A percentile compares a stretch with the other conserved stretches of the same genome.
Evolutionary conservation across 2,888 invertebrate species (phyloP).

Genomic region (Pyrgus malvae): DNA sequence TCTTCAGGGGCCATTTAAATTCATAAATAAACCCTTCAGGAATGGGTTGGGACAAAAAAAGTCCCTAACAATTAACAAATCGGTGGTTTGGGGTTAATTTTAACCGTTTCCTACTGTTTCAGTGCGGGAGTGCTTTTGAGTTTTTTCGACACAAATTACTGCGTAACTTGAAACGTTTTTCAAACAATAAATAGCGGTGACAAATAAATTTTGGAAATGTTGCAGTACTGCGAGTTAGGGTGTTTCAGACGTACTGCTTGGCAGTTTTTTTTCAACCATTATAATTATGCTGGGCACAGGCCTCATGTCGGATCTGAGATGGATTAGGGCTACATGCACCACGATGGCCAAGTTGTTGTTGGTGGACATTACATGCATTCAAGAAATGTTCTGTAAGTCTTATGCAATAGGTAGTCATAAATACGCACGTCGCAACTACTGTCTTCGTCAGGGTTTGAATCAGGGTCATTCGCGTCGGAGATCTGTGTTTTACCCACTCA

Average conservation of each 20-base stretch:
- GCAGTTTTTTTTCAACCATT: too few species aligned
- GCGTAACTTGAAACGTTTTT: constrained; percentile 62
- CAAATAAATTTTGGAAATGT: constrained; percentile 45
- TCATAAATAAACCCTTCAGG: constrained; percentile 71
- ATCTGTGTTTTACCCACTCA: too few species aligned
- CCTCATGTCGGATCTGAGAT: too few species aligned
- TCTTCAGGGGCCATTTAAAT: constrained; percentile 71
- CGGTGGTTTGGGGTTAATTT: constrained; percentile 72
- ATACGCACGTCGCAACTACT: too few species aligned
- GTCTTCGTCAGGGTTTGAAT: too few species aligned
- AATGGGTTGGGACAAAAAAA: constrained; percentile 61
- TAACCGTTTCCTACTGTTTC: constrained; percentile 62
- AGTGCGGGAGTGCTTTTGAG: constrained; percentile 38
- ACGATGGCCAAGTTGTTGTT: too few species aligned
- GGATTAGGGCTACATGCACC: too few species aligned
- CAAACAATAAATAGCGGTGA: constrained; percentile 69
- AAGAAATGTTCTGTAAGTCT: too few species aligned
- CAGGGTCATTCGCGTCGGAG: too few species aligned
- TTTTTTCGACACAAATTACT: constrained; percentile 49
- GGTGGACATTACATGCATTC: too few species aligned
- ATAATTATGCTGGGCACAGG: too few species aligned
- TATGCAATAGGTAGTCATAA: too few species aligned
- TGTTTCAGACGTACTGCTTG: constrained; percentile 29
- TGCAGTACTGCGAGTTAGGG: constrained; percentile 32
- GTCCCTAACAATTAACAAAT: constrained; percentile 78